A percentile compares a stretch with the other conserved stretches of the same genome.
Evolutionary conservation across 2,797 vertebrate genomes (phyloP).

Genomic region (Pithecia hirsuta): DNA sequence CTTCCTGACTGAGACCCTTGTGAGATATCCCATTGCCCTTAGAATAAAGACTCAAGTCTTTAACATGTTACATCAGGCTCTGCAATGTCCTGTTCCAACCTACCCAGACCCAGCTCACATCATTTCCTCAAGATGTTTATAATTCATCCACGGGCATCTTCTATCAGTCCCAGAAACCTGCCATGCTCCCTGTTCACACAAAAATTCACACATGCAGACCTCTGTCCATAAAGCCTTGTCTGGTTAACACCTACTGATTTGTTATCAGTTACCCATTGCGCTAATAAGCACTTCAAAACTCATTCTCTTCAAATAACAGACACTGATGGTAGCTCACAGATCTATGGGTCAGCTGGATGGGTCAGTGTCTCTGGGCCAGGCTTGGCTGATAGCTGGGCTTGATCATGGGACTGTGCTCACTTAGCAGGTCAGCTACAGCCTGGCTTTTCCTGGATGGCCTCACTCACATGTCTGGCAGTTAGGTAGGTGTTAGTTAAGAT

Average conservation of each 20-base stretch:
- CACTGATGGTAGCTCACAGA: not conserved
- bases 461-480: not conserved
- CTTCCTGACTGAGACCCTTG: not conserved
- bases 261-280: not conserved
- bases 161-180: not conserved
- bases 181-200: not conserved
- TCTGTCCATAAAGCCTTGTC: not conserved
- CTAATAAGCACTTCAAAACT: slow-evolving; percentile 1
- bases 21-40: not conserved
- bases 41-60: not conserved
- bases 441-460: not conserved
- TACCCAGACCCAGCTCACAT: not conserved
- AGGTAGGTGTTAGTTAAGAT: not conserved
- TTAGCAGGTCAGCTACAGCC: slow-evolving; percentile 14
- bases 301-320: not conserved
- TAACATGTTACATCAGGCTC: not conserved
- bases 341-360: not conserved
- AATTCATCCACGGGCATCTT: not conserved
- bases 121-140: not conserved
- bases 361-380: not conserved
- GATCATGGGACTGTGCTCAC: not conserved
- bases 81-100: not conserved
- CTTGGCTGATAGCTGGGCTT: not conserved
- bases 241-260: not conserved
- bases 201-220: not conserved